These are phyloP conservation scores for Seladonia tumulorum DNA, from an alignment of 2,888 invertebrate species.

Conservation along the genomic window DNA sequence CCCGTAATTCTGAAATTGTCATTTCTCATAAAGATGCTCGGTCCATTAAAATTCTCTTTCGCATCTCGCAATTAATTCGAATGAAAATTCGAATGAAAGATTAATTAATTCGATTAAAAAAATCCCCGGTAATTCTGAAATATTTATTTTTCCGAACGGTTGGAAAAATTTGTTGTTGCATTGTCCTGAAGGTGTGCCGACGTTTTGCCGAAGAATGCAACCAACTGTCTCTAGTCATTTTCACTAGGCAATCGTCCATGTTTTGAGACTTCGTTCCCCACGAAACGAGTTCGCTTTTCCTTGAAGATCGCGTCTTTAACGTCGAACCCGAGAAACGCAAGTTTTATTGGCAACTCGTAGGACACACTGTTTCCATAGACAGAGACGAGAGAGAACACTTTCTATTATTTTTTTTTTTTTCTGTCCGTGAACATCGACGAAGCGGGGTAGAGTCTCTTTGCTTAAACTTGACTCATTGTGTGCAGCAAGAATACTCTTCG, in stretches of 20 bases:
- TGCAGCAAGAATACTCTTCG: conserved; percentile 37
- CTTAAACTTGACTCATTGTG: neutral
- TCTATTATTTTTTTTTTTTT: neutral
- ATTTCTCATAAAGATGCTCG: too few species aligned
- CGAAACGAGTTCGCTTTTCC: neutral
- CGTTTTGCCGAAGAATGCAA: neutral
- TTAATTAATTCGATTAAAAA: too few species aligned
- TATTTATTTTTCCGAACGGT: too few species aligned
- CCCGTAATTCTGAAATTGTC: too few species aligned
- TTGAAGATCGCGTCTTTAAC: neutral
- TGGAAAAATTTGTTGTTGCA: too few species aligned
- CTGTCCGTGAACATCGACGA: conserved; percentile 6
- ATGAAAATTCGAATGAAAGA: too few species aligned
- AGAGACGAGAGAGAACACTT: conserved; percentile 15
- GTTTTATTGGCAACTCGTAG: neutral
- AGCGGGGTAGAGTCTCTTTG: conserved; percentile 22
- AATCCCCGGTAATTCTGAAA: too few species aligned
- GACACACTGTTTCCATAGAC: neutral
- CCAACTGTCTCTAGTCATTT: neutral
- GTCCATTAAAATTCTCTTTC: too few species aligned
- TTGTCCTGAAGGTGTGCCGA: neutral
- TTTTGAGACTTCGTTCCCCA: neutral
- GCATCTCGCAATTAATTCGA: too few species aligned
- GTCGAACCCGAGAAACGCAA: neutral
- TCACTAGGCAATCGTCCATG: neutral